Evolutionary conservation across 2,113 vertebrate genomes (phyloP), one percentile per base, ranked within the genome.

Genomic region (Malurus cyaneus): DNA sequence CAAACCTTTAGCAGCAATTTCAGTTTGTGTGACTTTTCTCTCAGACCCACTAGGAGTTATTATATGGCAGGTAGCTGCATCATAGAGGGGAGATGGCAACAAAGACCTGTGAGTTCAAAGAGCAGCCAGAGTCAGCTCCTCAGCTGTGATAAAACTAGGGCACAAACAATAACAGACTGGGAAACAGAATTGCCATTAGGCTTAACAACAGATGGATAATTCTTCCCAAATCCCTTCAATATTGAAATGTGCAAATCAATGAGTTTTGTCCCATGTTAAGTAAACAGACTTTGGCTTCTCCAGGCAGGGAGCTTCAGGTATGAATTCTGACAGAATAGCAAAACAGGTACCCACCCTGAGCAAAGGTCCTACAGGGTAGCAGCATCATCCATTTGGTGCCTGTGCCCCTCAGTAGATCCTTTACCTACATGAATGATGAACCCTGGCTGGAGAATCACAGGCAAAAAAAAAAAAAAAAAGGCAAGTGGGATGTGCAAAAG

Each of bases 11-110:
- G 41, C 61, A 69, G 46, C 36, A 61, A 53, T 88, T 87, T 61
- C 15, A n/a, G 39, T 81, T 93, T 61, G 57, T 79, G 71, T 65
- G 74, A 57, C 79, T 76, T 87, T 61, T 44, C 81, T 91, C 69
- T 71, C 25, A 82, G 87, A 60, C 25, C 46, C 31, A 28, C 44
- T 41, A 41, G 42, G 66, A 69, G 36, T 8, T 7, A 76, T 94
- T 82, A 41, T 24, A 59, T 2, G 9, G n/a, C 66, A 53, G 46
- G 34, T 66, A 86, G 81, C 60, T 39, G 20, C 44, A 29, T 82
- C 41, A 66, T 62, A 23, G 17, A 46, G 86, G 59, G 62, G 57
- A 88, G 66, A 41, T 16, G 42, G 71, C 7, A 73, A 57, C 36
- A 89, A 82, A 91, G 61, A 82, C 32, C 41, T 76, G n/a, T 0